Evolutionary conservation across 2,113 vertebrate genomes (phyloP), one percentile per base, ranked within the genome.

Genomic region (Odobenus rosmarus): DNA sequence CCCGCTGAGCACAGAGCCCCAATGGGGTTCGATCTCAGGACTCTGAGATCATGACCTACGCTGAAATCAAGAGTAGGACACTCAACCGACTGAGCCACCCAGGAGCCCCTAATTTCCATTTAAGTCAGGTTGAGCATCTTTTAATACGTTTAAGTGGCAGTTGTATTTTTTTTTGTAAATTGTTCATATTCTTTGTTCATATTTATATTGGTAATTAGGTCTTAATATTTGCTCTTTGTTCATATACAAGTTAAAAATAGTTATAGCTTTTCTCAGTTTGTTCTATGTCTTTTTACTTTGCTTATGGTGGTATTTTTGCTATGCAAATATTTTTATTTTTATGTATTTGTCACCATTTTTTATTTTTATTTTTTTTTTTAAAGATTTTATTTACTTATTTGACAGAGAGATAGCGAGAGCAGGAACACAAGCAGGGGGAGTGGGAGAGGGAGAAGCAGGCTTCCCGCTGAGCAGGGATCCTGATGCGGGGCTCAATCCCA

Each of bases 151-250:
- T 84, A 92, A 86, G 31, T 91, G 69, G 18, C 39, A 71, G 3
- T 83, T 92, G 51, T n/a, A 42, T 64, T 31, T 74, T 92, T 92
- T 71, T 83, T 39, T 51, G n/a, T 59, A 81, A 62, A 62, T 88
- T 90, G 55, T 84, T 96, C 81, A 55, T 64, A 67, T 83, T 16
- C 7, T 59, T 83, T 84, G 71, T 92, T 88, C 49, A 90, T 74
- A 76, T 97, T 93, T 96, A 74, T 84, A 79, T 51, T 69, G n/a
- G 14, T 77, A 51, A 31, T 86, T 81, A 61, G 28, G 28, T 84
- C n/a, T 90, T 92, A 88, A 64, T 55, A 59, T 71, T 93, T 96
- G 31, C 36, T 89, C 14, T 82, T 57, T 96, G 79, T 49, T 51
- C 26, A 33, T 83, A 42, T 69, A 13, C 90, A 76, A 36, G 14